Evolutionary conservation across 2,113 vertebrate species (phyloP).

Genomic region (Pelmatolapia mariae): DNA sequence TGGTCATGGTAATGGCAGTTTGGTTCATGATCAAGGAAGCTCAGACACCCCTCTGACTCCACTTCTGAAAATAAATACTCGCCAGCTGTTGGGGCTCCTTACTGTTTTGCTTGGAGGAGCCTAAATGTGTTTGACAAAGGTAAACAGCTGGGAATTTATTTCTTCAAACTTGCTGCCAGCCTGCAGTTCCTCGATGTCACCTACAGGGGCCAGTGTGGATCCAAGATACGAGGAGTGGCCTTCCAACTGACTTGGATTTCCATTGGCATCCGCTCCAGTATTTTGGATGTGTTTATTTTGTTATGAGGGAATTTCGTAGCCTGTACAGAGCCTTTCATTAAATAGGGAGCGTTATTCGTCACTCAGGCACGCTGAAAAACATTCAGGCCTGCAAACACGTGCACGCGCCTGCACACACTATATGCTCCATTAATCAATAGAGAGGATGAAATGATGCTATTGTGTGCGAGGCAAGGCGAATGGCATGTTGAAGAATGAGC

Average conservation of each 20-base stretch:
- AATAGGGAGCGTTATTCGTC: slow-evolving; percentile 39
- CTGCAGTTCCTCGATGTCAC: not conserved
- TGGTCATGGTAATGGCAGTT: slow-evolving; percentile 36
- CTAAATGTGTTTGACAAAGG: slow-evolving; percentile 64
- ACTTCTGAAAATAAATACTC: slow-evolving; percentile 50
- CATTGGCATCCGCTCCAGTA: slow-evolving; percentile 35
- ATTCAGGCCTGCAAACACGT: not conserved
- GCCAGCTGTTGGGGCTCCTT: slow-evolving; percentile 39
- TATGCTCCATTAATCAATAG: slow-evolving; percentile 62
- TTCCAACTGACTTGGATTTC: slow-evolving; percentile 2
- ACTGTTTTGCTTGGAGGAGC: slow-evolving; percentile 42
- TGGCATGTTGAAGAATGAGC: slow-evolving; percentile 58
- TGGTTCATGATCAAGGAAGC: slow-evolving; percentile 49
- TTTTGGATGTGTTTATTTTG: slow-evolving; percentile 63
- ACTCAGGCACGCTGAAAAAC: slow-evolving; percentile 2
- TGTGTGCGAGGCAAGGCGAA: slow-evolving; percentile 43
- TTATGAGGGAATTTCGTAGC: slow-evolving; percentile 60
- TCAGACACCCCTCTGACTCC: slow-evolving; percentile 46
- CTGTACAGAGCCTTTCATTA: slow-evolving; percentile 31
- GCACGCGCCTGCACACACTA: slow-evolving; percentile 5
- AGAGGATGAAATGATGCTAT: slow-evolving; percentile 51
- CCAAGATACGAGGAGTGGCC: not conserved
- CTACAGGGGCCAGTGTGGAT: slow-evolving; percentile 66
- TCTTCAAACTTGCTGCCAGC: not conserved
- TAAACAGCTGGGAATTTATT: slow-evolving; percentile 53